Conservation (phyloP, 2,113 vertebrate genomes). For the Electrona antarctica region DNA sequence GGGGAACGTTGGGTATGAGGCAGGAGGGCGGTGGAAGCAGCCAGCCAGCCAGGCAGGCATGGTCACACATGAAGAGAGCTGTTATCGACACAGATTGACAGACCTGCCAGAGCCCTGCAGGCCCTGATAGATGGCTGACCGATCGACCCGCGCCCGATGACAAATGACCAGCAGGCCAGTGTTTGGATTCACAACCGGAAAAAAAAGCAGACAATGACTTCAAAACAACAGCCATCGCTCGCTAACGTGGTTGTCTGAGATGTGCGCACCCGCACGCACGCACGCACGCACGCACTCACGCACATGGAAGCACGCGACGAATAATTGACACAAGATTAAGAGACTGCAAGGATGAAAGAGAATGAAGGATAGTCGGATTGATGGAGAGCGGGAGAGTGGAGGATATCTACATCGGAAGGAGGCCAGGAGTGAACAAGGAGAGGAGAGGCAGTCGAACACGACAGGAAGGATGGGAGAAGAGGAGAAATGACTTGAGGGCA, state of each 20-base stretch:
- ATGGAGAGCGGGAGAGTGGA: slow-evolving; percentile 1
- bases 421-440: slow-evolving; percentile 27
- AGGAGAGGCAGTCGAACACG: slow-evolving; percentile 44
- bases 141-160: slow-evolving; percentile 49
- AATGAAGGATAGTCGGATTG: not conserved
- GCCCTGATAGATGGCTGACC: slow-evolving; percentile 46
- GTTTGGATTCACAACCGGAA: slow-evolving; percentile 53
- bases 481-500: slow-evolving; percentile 76
- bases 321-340: slow-evolving; percentile 12
- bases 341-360: not conserved
- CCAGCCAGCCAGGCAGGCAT: slow-evolving; percentile 58
- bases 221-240: slow-evolving; percentile 21
- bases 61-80: slow-evolving; percentile 42
- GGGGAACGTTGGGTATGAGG: slow-evolving; percentile 49
- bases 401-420: slow-evolving; percentile 37
- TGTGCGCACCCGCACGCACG: not conserved
- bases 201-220: slow-evolving; percentile 42
- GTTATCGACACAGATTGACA: slow-evolving; percentile 58
- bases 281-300: not conserved
- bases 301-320: slow-evolving; percentile 4
- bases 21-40: slow-evolving; percentile 22
- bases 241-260: slow-evolving; percentile 9
- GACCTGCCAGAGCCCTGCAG: slow-evolving; percentile 40
- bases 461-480: slow-evolving; percentile 65
- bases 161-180: slow-evolving; percentile 49